Evolutionary conservation across 2,888 invertebrate species (phyloP).

Genomic region (Belgica antarctica): DNA sequence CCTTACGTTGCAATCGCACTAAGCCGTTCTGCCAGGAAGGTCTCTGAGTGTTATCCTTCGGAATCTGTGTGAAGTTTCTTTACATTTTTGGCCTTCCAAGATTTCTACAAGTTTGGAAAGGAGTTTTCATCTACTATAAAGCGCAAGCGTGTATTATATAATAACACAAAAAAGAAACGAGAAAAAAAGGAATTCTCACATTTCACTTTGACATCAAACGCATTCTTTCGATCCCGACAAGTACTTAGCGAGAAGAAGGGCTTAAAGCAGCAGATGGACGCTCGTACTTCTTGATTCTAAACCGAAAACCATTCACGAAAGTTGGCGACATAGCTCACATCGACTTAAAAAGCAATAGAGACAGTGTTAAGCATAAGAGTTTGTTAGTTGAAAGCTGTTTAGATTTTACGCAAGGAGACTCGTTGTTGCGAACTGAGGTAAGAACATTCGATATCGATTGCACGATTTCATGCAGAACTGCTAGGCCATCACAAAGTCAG

Average conservation of each 20-base stretch:
- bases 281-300: background rate
- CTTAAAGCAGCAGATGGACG: background rate
- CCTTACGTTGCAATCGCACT: too few species aligned
- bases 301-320: background rate
- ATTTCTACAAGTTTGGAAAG: slow-evolving; percentile 1
- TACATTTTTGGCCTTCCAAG: slow-evolving; percentile 2
- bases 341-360: background rate
- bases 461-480: too few species aligned
- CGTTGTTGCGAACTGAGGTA: background rate
- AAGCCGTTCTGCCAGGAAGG: too few species aligned
- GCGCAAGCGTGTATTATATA: slow-evolving; percentile 7
- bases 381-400: background rate
- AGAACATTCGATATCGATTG: background rate
- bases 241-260: background rate
- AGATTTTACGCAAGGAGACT: background rate
- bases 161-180: slow-evolving; percentile 9
- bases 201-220: slow-evolving; percentile 39
- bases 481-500: too few species aligned
- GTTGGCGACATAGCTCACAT: background rate
- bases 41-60: too few species aligned
- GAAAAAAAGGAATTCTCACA: background rate
- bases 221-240: slow-evolving; percentile 10
- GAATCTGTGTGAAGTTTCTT: too few species aligned
- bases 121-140: background rate
- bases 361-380: background rate